Conservation (phyloP, 92 coral and sea anemone species). For the Montipora capitata region DNA sequence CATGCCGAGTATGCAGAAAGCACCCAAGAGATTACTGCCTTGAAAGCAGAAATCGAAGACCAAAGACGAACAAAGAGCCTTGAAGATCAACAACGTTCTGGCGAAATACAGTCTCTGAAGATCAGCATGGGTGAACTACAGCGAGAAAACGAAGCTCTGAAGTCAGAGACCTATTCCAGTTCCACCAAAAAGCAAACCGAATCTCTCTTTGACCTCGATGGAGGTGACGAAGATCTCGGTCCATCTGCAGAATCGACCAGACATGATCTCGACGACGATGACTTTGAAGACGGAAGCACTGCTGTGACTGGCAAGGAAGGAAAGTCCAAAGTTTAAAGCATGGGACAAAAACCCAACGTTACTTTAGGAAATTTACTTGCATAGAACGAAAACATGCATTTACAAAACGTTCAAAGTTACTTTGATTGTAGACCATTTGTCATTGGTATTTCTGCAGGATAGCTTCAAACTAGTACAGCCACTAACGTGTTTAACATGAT, state of each 20-base stretch:
- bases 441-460: too few relatives aligned
- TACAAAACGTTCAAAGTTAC: too few relatives aligned
- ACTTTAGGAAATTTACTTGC: too few relatives aligned
- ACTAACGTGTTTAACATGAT: too few relatives aligned
- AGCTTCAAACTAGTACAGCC: too few relatives aligned
- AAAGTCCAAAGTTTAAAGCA: constrained; percentile 1
- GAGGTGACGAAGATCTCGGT: constrained; percentile 45
- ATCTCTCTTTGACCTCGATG: constrained; percentile 56
- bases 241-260: constrained; percentile 71
- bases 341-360: too few relatives aligned
- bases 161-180: constrained; percentile 7
- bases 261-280: constrained; percentile 55
- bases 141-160: constrained; percentile 79
- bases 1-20: constrained; percentile 50
- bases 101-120: constrained; percentile 59
- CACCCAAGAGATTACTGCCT: constrained; percentile 48
- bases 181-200: constrained; percentile 50
- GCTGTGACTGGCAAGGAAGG: constrained; percentile 49
- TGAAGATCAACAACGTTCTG: constrained; percentile 42
- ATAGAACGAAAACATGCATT: too few relatives aligned
- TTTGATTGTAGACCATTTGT: too few relatives aligned
- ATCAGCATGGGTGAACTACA: constrained; percentile 84
- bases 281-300: constrained; percentile 42
- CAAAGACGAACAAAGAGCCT: constrained; percentile 58
- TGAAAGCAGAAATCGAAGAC: constrained; percentile 59